Evolutionary conservation across 2,888 invertebrate genomes (phyloP), one percentile per base, ranked within the genome.

Genomic region (Villa cingulata): DNA sequence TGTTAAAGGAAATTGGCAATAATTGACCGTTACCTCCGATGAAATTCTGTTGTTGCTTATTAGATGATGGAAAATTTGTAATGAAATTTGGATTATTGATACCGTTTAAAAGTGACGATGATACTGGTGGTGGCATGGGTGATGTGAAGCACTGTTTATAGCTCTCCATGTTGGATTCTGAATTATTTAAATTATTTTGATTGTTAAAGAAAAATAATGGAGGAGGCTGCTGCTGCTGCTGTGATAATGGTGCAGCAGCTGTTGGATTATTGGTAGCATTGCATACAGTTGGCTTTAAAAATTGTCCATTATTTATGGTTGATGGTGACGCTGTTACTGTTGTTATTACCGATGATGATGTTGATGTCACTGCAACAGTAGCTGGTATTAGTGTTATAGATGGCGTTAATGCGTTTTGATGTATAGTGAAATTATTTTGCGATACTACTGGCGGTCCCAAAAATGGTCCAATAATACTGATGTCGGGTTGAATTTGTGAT

Each of bases 221-320:
- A 9, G 29, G 7, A 12, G 60, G 60, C 1, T 57, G 60, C 37
- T 44, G 49, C 29, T 20, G 41, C 32, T 15, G 32, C 19, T n/a
- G 32, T 19, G 4, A 38, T 20, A 6, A 41, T 41, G 5, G 46
- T 29, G 15, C 41, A n/a, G 4, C 5, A 6, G 7, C 4, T 6
- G 7, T 7, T 6, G 4, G 5, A 23, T 23, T 23, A 6, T 23
- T 23, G 4, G 23, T 23, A 23, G 7, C 23, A n/a, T n/a, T n/a
- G n/a, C n/a, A n/a, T n/a, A n/a, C n/a, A n/a, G 34, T 36, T 40
- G 40, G 17, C 46, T 36, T 20, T 36, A 16, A 32, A 15, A 44
- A 15, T 29, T 40, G 27, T 18, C 44, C 2, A 45, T 48, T 29
- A 9, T 17, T 17, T 7, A 19, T 10, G 4, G 20, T 20, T n/a